Base-by-base conservation (phyloP, 1,140 invertebrate genomes). In the Acromyrmex heyeri region DNA sequence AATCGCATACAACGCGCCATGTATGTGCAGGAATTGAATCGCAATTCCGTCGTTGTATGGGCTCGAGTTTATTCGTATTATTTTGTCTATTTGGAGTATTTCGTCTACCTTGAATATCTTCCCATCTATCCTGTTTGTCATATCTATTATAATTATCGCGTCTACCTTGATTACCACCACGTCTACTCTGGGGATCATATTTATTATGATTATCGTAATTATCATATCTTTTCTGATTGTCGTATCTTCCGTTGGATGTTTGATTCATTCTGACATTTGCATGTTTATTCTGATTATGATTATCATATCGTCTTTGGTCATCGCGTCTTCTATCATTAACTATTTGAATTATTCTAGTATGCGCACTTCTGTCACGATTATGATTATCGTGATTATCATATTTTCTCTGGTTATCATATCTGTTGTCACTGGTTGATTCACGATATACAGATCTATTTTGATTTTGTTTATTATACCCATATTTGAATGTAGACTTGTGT, bases 1-100 rank as follows among this genome's bases (percentile, higher is more conserved):
- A 95, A 92, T 96, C 96, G 90, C 96, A 96, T 6, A 96, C 95
- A n/a, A 96, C 92, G 7, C 85, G 82, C 90, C 93, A 95, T 30
- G 89, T 69, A 34, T 94, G 89, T 8, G 90, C 88, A 34, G 90
- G 75, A 34, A 85, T 69, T n/a, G 27, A 7, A 16, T 50, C 27
- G 16, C 3, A 30, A 55, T 53, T 24, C 3, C n/a, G 38, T 27
- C 16, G 30, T 16, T 38, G 48, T 3, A 62, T 10, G 2, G 34
- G 24, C 48, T 72, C 44, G 0, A 14, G 6, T 18, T 5, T 21
- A 73, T 14, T 48, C 24, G 10, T 18, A 10, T 65, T 21, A 21
- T 61, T 44, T 10, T 72, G 53, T 12, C 18, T 62, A 8, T 0
- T 18, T 24, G 12, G 34, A 6, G 2, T 14, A 67, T 50, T 57